These are phyloP conservation scores for Carduelis carduelis DNA, from an alignment of 2,797 vertebrate species.

Conservation along the genomic window DNA sequence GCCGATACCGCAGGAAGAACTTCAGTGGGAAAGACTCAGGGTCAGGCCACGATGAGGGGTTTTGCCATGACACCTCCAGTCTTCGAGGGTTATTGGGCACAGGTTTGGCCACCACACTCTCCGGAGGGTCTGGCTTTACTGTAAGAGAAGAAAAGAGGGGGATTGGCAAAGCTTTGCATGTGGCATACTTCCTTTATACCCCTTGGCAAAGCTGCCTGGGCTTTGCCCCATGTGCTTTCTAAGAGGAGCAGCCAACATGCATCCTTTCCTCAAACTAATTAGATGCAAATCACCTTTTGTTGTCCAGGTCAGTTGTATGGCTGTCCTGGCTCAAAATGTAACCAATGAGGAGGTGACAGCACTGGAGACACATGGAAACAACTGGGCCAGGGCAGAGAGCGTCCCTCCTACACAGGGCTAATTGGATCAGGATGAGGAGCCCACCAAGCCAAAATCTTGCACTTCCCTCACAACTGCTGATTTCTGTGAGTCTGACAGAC, in stretches of 20 bases:
- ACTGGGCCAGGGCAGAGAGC: neutral
- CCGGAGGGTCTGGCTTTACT: constrained; percentile 97
- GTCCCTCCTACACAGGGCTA: neutral
- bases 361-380: neutral
- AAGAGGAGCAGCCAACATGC: neutral
- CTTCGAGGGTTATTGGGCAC: constrained; percentile 85
- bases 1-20: constrained; percentile 95
- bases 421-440: neutral
- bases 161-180: neutral
- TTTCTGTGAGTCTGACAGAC: neutral
- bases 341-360: neutral
- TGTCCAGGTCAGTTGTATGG: neutral
- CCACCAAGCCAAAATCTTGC: neutral
- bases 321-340: neutral
- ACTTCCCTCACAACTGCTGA: neutral
- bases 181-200: neutral
- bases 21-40: constrained; percentile 93
- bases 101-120: constrained; percentile 88
- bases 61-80: constrained; percentile 93
- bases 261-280: neutral
- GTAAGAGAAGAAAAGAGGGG: constrained; percentile 10
- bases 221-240: neutral
- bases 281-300: neutral
- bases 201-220: neutral
- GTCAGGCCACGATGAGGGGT: constrained; percentile 93